Percentiles rank a stretch among this genome's conserved stretches.
Evolutionary conservation across 1,140 invertebrate genomes (phyloP).

Genomic region (Sinella curviseta): DNA sequence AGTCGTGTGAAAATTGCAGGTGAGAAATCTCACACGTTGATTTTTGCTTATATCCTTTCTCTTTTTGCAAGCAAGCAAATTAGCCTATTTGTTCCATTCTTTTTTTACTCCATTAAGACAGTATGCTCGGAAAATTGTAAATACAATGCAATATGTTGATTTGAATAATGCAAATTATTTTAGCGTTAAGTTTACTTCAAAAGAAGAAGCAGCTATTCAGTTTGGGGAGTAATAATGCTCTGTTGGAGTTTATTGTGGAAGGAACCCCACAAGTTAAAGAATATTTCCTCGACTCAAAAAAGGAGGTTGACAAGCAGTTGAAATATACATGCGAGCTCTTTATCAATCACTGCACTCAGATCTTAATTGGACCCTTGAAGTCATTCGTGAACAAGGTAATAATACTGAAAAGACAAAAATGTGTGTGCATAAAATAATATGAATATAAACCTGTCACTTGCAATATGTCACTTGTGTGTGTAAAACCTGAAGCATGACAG

Average conservation of each 20-base stretch:
- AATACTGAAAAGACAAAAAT: too few species aligned
- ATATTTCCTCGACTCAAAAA: constrained; percentile 87
- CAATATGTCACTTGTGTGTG: background rate
- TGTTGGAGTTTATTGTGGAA: constrained; percentile 86
- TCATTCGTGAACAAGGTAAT: constrained; percentile 74
- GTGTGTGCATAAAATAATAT: constrained; percentile 30
- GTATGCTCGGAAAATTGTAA: too few species aligned
- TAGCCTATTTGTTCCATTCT: background rate
- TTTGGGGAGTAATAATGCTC: constrained; percentile 82
- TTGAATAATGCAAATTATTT: constrained; percentile 41
- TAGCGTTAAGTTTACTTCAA: constrained; percentile 80
- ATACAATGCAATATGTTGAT: constrained; percentile 9
- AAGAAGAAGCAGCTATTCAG: constrained; percentile 84
- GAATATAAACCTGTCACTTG: constrained; percentile 23
- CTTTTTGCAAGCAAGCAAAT: background rate
- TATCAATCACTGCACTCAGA: constrained; percentile 76
- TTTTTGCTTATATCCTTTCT: too few species aligned
- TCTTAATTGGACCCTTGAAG: constrained; percentile 72
- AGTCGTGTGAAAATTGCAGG: constrained; percentile 78
- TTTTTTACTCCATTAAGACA: background rate
- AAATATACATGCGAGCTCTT: constrained; percentile 89
- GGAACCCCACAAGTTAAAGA: constrained; percentile 91
- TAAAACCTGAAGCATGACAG: background rate
- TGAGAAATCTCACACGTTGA: constrained; percentile 48
- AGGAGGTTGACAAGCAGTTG: constrained; percentile 88